phyloP scores from a whole-genome alignment of 2,797 vertebrate genomes.

The Rhabdomys pumilio region DNA sequence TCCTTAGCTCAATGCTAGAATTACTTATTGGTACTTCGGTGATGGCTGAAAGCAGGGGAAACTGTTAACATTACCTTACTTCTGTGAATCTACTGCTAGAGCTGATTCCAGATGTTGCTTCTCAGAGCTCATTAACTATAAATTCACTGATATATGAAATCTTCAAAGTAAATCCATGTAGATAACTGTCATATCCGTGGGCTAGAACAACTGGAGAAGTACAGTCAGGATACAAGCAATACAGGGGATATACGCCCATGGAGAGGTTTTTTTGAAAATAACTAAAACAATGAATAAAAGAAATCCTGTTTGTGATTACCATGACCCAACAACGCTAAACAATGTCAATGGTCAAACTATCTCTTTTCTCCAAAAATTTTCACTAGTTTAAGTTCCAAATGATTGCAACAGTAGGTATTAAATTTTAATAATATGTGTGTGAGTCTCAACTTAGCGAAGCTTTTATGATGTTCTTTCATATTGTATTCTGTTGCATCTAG shows the following conservation, averaged over 20 bases:
- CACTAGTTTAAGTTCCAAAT: constrained; percentile 13
- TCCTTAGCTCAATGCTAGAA: neutral
- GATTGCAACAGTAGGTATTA: neutral
- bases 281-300: neutral
- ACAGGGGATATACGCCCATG: neutral
- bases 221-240: no score
- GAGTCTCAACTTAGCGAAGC: neutral
- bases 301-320: neutral
- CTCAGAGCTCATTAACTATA: neutral
- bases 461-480: neutral
- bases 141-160: neutral
- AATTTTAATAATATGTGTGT: neutral
- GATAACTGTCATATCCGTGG: neutral
- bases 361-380: neutral
- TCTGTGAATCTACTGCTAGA: neutral
- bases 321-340: neutral
- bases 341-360: neutral
- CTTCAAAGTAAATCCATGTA: neutral
- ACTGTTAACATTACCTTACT: neutral
- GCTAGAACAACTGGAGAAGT: no score
- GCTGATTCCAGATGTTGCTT: neutral
- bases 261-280: neutral
- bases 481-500: neutral
- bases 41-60: neutral
- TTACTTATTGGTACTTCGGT: neutral